phyloP scores from a whole-genome alignment of 2,113 vertebrate genomes.

The Ceratotherium simum region DNA sequence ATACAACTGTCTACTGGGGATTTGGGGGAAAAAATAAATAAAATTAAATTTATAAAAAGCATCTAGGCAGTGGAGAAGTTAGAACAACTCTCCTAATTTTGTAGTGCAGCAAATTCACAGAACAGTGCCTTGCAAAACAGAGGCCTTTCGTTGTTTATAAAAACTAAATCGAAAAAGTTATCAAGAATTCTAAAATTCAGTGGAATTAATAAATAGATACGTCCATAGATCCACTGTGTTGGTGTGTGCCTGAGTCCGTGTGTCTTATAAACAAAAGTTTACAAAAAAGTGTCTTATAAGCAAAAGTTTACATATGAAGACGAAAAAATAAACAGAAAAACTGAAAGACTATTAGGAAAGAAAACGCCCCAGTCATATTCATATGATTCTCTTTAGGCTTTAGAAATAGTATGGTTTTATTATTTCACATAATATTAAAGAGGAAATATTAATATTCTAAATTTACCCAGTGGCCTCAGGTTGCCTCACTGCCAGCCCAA shows the following conservation, averaged over 20 bases:
- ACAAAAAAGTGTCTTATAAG: neutral
- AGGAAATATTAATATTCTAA: conserved; percentile 32
- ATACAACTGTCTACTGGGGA: too few relatives aligned
- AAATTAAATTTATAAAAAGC: too few relatives aligned
- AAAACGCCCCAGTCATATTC: neutral
- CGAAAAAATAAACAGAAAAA: neutral
- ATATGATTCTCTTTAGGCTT: neutral
- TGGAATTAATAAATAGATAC: neutral
- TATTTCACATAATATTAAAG: neutral
- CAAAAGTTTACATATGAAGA: neutral
- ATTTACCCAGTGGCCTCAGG: neutral
- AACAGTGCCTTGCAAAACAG: neutral
- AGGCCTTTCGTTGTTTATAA: neutral
- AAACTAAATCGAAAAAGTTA: conserved; percentile 1
- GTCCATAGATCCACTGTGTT: neutral
- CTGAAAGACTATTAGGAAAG: conserved; percentile 1
- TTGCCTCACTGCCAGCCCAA: neutral
- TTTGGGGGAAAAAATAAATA: too few relatives aligned
- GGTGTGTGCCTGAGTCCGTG: neutral
- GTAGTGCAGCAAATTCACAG: neutral
- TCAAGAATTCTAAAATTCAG: conserved; percentile 47
- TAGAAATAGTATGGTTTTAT: neutral
- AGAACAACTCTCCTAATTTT: conserved; percentile 33
- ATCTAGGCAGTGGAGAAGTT: neutral
- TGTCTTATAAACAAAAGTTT: neutral